These are phyloP conservation scores for Drosophila suboccidentalis DNA, from an alignment of 2,888 invertebrate genomes.

Conservation along the genomic window DNA sequence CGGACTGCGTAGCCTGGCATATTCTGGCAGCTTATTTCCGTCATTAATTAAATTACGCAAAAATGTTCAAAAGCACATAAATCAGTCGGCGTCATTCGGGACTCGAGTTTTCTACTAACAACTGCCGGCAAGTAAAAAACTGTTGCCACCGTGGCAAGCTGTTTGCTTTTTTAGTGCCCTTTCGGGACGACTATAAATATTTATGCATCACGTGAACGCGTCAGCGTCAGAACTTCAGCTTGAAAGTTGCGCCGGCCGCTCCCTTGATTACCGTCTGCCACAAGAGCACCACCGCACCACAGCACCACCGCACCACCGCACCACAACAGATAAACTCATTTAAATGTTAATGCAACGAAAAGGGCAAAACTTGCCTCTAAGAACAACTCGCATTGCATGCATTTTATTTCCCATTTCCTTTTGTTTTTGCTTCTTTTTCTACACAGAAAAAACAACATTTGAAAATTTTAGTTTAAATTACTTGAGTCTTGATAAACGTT, in stretches of 20 bases:
- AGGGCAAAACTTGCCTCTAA: constrained; percentile 50
- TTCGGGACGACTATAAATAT: constrained; percentile 73
- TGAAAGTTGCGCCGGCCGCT: constrained; percentile 11
- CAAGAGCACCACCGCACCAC: neutral
- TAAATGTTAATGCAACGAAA: constrained; percentile 77
- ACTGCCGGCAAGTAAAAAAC: constrained; percentile 27
- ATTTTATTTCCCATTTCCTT: constrained; percentile 64
- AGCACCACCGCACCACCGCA: constrained; percentile 7
- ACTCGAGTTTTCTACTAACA: constrained; percentile 15
- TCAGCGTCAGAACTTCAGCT: constrained; percentile 17
- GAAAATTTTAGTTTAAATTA: too few relatives aligned
- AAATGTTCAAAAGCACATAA: constrained; percentile 82
- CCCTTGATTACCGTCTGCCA: constrained; percentile 20
- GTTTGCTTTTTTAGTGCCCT: constrained; percentile 67
- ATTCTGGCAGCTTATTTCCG: constrained; percentile 71
- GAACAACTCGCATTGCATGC: constrained; percentile 56
- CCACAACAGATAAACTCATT: constrained; percentile 76
- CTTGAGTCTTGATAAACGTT: too few relatives aligned
- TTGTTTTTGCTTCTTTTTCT: neutral
- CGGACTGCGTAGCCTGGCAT: constrained; percentile 47
- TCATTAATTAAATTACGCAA: constrained; percentile 82
- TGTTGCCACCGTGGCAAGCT: constrained; percentile 37
- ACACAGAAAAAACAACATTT: too few relatives aligned
- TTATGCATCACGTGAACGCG: constrained; percentile 48
- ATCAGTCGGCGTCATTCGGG: constrained; percentile 75